phyloP scores from a whole-genome alignment of 1,140 invertebrate genomes.

The Dendroctonus valens region DNA sequence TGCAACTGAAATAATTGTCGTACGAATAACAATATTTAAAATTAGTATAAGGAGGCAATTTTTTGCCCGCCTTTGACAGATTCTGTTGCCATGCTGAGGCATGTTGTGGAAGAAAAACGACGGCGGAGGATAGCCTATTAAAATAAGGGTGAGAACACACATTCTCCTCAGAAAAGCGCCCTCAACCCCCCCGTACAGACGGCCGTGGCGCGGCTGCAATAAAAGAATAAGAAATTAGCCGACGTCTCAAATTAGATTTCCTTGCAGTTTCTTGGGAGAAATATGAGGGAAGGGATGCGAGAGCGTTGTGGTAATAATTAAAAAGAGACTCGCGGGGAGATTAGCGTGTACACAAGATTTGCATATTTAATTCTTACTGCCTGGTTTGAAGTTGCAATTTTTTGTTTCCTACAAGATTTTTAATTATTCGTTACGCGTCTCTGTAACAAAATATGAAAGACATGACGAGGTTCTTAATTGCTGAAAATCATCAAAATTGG shows the following conservation, averaged over 20 bases:
- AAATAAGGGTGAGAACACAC: constrained; percentile 36
- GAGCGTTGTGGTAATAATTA: constrained; percentile 37
- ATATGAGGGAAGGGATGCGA: constrained; percentile 33
- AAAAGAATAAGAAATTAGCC: constrained; percentile 39
- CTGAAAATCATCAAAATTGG: no score
- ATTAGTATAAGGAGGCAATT: not conserved
- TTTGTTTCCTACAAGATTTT: no score
- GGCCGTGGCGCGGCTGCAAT: constrained; percentile 29
- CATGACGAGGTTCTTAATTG: no score
- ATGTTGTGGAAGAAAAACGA: not conserved
- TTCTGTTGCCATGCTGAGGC: constrained; percentile 15
- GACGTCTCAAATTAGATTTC: constrained; percentile 37
- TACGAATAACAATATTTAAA: not conserved
- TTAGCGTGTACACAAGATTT: constrained; percentile 35
- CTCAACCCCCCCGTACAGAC: constrained; percentile 13
- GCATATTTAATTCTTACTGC: constrained; percentile 23
- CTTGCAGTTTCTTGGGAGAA: constrained; percentile 33
- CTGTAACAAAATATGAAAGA: no score
- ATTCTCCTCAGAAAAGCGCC: constrained; percentile 15
- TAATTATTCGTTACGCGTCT: no score
- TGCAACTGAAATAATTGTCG: not conserved
- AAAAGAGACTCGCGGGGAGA: constrained; percentile 30
- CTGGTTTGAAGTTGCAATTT: no score
- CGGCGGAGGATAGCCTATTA: constrained; percentile 22
- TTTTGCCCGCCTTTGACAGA: constrained; percentile 23